Base-by-base conservation (phyloP, 92 coral and sea anemone genomes). In the Epizoanthus stellaris region DNA sequence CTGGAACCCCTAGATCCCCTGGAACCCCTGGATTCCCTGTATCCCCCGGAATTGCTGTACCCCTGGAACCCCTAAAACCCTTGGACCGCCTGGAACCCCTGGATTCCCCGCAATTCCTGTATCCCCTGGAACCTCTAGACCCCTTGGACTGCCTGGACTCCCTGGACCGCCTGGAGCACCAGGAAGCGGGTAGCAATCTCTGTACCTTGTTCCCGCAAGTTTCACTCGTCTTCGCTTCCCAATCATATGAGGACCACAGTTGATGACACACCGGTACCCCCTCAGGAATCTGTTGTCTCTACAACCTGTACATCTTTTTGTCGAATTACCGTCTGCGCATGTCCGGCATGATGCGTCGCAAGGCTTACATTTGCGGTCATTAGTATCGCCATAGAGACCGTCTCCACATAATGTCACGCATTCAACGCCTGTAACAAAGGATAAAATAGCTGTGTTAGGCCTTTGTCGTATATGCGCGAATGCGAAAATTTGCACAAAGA, bases 331-430 rank as follows among this genome's bases (percentile, higher is more conserved):
- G 47, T 88, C 92, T 6, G 91, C 70, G 82, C 98, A 96, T 42
- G 93, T 82, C 76, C 94, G 88, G 72, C 98, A 96, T 3, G 34
- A 69, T 40, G 90, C 15, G 53, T 86, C 81, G 63, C 98, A 96
- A 8, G 43, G 87, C 70, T 91, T 69, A 82, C 98, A 96, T 49
- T 39, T 88, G 9, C 93, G 90, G 67, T 74, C 90, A 4, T 70
- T 74, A 4, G 87, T 71, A 61, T 94, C 89, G 45, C 95, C 98
- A 82, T 84, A 96, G 85, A 73, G 94, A 57, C 98, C 98, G 45
- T 92, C 98, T 15, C 93, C 91, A 70, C 98, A 95, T 38, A 85
- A 73, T 0, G 73, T 13, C 60, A 75, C 73, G 53, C 98, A 95
- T 47, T 82, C 77, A 57, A 63, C 85, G 5, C 88, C 98, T 94